Base-by-base conservation (phyloP, 2,797 vertebrate species). In the Psittacula echo region DNA sequence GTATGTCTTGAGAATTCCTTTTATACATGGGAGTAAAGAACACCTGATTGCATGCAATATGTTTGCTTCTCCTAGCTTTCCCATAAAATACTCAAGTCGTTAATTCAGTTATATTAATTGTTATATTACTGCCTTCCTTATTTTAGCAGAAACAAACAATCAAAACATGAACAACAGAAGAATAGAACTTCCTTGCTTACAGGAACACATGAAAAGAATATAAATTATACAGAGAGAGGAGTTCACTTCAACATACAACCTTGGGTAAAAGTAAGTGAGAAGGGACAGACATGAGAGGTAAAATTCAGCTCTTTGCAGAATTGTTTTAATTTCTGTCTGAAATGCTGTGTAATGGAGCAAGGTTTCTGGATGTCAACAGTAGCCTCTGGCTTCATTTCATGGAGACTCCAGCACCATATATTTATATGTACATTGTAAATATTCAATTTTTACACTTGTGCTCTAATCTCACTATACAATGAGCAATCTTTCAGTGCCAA, bases 231-330 rank as follows among this genome's bases (percentile, higher is more conserved):
- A 13, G 91, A 95, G 58, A 97, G 97, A 96, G 98, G 98, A 58
- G 98, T 98, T 90, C 93, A 89, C 72, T 98, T 98, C 53, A 89
- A 80, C 16, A 56, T 97, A 47, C 96, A 97, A 11, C 75, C 97
- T 47, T 98, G 98, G 98, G 95, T 97, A 77, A 94, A 94, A 72
- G 98, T 98, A 95, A 97, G 90, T 96, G 65, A 51, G 75, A 92
- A 92, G 24, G 71, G 45, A 84, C 37, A 90, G 18, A 53, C 30
- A 11, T 73, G 42, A 91, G 51, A 48, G 62, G 64, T 72, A 71
- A 88, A 94, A 91, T 51, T 85, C 4, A 78, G 19, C 65, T 92
- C 48, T 50, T 15, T 23, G 41, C 44, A n/a, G 58, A 90, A 32
- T 17, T 26, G 44, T 2, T 96, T 67, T 34, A 2, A 8, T 85